These are phyloP conservation scores for Eueremaeus valkanovi DNA, from an alignment of 2,888 invertebrate species.

Conservation along the genomic window DNA sequence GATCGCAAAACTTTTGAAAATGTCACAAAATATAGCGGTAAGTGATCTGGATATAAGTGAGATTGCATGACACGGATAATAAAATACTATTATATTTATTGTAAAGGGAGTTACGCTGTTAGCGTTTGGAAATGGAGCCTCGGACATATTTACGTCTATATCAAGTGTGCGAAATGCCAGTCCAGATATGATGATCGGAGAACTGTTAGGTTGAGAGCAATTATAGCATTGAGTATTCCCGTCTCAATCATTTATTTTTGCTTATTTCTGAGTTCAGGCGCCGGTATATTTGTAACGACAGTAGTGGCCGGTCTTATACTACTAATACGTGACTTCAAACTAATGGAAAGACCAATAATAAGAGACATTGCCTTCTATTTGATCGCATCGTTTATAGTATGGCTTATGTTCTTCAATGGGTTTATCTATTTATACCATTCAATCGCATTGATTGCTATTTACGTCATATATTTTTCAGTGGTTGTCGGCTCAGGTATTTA, in stretches of 20 bases:
- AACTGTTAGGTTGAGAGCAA: slow-evolving; percentile 52
- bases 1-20: slow-evolving; percentile 54
- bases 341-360: slow-evolving; percentile 57
- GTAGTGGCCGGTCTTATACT: slow-evolving; percentile 61
- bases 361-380: slow-evolving; percentile 58
- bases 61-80: background rate
- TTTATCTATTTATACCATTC: too few relatives aligned
- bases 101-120: slow-evolving; percentile 65
- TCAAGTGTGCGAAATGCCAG: slow-evolving; percentile 54
- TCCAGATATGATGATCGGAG: slow-evolving; percentile 53
- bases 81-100: too few relatives aligned
- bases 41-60: slow-evolving; percentile 17
- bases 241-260: background rate
- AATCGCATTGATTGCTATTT: too few relatives aligned
- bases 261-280: slow-evolving; percentile 54
- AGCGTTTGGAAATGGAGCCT: slow-evolving; percentile 67
- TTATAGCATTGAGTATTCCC: background rate
- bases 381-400: slow-evolving; percentile 56
- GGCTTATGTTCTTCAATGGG: too few relatives aligned
- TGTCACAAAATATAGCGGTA: slow-evolving; percentile 58
- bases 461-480: too few relatives aligned
- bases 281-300: slow-evolving; percentile 61
- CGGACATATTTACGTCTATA: slow-evolving; percentile 64
- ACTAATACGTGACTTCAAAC: slow-evolving; percentile 58
- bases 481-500: too few relatives aligned